Evolutionary conservation across 1,140 invertebrate species (phyloP), one percentile per base, ranked within the genome.

Genomic region (Latrodectus geometricus): DNA sequence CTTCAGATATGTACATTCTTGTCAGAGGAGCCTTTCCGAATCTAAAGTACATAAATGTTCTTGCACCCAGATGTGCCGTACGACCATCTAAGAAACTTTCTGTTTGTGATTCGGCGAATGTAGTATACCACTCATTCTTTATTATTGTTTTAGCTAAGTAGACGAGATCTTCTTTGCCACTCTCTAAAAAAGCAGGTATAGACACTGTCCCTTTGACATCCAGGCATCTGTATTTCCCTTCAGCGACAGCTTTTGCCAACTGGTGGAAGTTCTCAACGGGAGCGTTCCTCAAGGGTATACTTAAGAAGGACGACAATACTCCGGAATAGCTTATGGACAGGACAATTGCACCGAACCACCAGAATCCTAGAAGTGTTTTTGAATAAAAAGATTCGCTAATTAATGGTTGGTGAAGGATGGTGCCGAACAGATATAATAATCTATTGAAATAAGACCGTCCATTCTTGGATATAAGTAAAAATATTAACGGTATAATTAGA

Each of bases 231-330:
- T 72, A 81, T 0, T 52, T 52, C 8, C 79, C 79, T 9, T 0
- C 23, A 0, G 14, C 8, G 2, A 81, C 66, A 5, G 79, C 79
- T 49, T 56, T 23, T 0, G 79, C 66, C 9, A 81, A 48, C 2
- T 23, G 8, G 2, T 61, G 79, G 20, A 72, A 49, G 9, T 52
- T n/a, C 0, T 21, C 7, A 54, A 81, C 14, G 20, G 50, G n/a
- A n/a, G 3, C 70, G 14, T 81, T 68, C 54, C 66, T 35, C 20
- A 81, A 9, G 3, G 79, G 50, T 5, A 81, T 23, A 21, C 61
- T 81, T n/a, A 81, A 61, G 23, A 81, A 81, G 17, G 79, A 81
- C 8, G 68, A 49, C 0, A 81, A 52, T 0, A 72, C 79, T 8
- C 21, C 50, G 11, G 79, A 68, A 15, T 81, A 81, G 54, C 61